Evolutionary conservation across 2,888 invertebrate genomes (phyloP), one percentile per base, ranked within the genome.

Genomic region (Helicoverpa assulta): DNA sequence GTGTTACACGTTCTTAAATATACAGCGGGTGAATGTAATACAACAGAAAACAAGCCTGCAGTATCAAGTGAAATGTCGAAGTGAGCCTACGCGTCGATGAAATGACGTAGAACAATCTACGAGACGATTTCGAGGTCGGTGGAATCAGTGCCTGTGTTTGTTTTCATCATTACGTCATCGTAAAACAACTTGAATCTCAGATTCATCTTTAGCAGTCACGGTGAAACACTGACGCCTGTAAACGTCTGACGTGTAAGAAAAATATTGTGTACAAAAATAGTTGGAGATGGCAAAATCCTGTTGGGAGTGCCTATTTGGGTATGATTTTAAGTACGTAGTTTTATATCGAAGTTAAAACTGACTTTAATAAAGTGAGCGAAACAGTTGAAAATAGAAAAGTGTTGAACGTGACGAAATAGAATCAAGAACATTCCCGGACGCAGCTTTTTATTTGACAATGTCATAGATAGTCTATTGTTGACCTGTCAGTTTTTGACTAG

Each of bases 161-260:
- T 94, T 94, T 94, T 93, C 89, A 87, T 88, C 85, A 88, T 94
- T 94, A 92, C 95, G 94, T 95, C 94, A 95, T 86, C 85, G 73
- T 79, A 82, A 84, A 88, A 82, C 83, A 78, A 82, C 85, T 85
- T 85, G 83, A 80, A 85, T 88, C 85, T 86, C 81, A 85, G 79
- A 83, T 83, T 60, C 81, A 77, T 80, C 85, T 81, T 84, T 83
- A 83, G 82, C 86, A 82, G 78, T 89, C 86, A 78, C 77, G 73
- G 80, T 81, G 70, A 75, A 82, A 86, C 83, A 81, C 78, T 81
- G 77, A 78, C 60, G 81, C 74, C 76, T 80, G 78, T 76, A 77
- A 80, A 83, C 73, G 78, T 72, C 73, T 77, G 68, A 84, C 86
- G 87, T 85, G 85, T 82, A 81, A 75, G 60, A 60, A 80, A 80